Evolutionary conservation across 2,113 vertebrate genomes (phyloP).

Genomic region (Nibea albiflora): DNA sequence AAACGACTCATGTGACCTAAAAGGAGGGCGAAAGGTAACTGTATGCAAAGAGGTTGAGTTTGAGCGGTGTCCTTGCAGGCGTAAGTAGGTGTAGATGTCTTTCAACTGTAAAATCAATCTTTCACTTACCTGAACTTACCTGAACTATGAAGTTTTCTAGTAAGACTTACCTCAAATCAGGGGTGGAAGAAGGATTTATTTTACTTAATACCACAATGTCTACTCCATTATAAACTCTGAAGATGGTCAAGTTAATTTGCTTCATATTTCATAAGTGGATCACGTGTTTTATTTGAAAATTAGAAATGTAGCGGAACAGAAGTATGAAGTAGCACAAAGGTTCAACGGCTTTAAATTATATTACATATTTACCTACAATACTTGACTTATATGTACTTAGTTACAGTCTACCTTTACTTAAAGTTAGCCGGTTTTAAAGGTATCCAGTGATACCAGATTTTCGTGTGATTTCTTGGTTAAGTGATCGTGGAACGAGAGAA

Average conservation of each 20-base stretch:
- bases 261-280: background rate
- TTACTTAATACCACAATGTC: background rate
- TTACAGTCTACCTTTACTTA: background rate
- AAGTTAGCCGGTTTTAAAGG: background rate
- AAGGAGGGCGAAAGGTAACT: background rate
- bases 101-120: background rate
- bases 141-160: background rate
- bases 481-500: background rate
- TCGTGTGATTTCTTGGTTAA: background rate
- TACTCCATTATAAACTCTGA: background rate
- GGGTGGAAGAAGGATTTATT: background rate
- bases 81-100: background rate
- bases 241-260: background rate
- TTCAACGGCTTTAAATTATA: background rate
- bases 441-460: background rate
- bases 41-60: background rate
- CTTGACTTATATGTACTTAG: background rate
- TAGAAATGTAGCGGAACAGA: background rate
- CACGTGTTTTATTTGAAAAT: background rate
- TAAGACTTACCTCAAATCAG: slow-evolving; percentile 8
- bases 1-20: slow-evolving; percentile 2
- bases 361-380: background rate
- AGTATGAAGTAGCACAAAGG: background rate
- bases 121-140: background rate
- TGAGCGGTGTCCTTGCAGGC: background rate